Conservation (phyloP, 2,888 invertebrate genomes). For the Hedya salicella region DNA sequence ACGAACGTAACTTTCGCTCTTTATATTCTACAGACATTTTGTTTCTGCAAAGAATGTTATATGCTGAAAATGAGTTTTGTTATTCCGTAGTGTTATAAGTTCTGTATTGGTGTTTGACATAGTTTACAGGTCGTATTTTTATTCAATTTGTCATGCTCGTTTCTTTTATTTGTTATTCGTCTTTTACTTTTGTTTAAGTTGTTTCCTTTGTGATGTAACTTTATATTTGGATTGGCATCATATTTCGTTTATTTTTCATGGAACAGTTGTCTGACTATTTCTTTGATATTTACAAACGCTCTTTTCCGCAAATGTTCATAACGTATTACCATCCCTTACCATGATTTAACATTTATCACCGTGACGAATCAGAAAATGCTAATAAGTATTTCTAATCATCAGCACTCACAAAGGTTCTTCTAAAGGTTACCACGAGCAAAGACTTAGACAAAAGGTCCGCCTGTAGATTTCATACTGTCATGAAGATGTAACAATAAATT, state of each 20-base stretch:
- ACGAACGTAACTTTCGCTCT: conserved; percentile 47
- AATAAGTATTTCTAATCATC: too few relatives aligned
- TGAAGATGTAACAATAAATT: too few relatives aligned
- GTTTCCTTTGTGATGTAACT: conserved; percentile 4
- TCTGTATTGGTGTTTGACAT: conserved; percentile 33
- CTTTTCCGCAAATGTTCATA: neutral
- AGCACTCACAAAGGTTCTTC: too few relatives aligned
- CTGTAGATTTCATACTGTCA: too few relatives aligned
- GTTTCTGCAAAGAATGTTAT: conserved; percentile 53
- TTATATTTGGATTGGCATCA: neutral
- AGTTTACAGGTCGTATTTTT: conserved; percentile 38
- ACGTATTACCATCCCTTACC: too few relatives aligned
- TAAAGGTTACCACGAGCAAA: too few relatives aligned
- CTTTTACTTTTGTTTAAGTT: conserved; percentile 14
- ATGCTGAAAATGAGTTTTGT: conserved; percentile 41
- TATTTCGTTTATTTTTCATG: neutral
- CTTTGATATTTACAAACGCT: neutral
- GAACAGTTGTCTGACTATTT: neutral
- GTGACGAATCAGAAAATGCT: too few relatives aligned
- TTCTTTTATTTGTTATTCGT: conserved; percentile 31
- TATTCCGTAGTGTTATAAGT: conserved; percentile 36
- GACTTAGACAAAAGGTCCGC: too few relatives aligned
- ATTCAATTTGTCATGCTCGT: conserved; percentile 37
- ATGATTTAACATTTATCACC: too few relatives aligned
- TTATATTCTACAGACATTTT: conserved; percentile 51